Evolutionary conservation across 2,797 vertebrate species (phyloP), one percentile per base, ranked within the genome.

Genomic region (Pipistrellus pipistrellus): DNA sequence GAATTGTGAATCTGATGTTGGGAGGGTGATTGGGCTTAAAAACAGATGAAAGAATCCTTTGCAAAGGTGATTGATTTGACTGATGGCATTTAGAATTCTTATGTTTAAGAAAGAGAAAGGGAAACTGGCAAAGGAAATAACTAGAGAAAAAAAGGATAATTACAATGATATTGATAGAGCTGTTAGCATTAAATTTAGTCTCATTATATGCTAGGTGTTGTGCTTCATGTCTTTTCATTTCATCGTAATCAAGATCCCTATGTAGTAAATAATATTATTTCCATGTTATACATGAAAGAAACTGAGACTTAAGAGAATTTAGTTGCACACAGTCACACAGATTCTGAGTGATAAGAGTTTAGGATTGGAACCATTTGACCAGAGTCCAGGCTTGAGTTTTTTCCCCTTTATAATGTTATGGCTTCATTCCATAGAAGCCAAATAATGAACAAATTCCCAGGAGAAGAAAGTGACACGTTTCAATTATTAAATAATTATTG

Each of bases 21-120:
- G 32, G 27, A 69, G 38, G 41, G 25, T 71, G 57, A 55, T 15
- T 68, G 12, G 35, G 25, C 80, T 53, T 44, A 71, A 71, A 23
- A 55, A 78, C 23, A 81, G 25, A 23, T 71, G 21, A 57, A 76
- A 30, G 68, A 88, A 55, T 73, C 53, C n/a, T 95, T 85, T 91
- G 23, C 64, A 53, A 64, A 46, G n/a, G 14, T 66, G 35, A 17
- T 38, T 66, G 48, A 44, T 69, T 6, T 55, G 23, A 30, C 12
- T 38, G 72, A 12, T 8, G 32, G 62, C 77, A 78, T 66, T 46
- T 84, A 23, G 66, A 72, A 69, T 93, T 68, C 55, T 77, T 64
- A 35, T 2, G 30, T 88, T 71, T 95, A 57, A 59, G 48, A 1
- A 90, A 44, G 41, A 87, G 12, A 25, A 81, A 71, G 14, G 73